Evolutionary conservation across 2,888 invertebrate species (phyloP), one percentile per base, ranked within the genome.

Genomic region (Heliconius hortense): DNA sequence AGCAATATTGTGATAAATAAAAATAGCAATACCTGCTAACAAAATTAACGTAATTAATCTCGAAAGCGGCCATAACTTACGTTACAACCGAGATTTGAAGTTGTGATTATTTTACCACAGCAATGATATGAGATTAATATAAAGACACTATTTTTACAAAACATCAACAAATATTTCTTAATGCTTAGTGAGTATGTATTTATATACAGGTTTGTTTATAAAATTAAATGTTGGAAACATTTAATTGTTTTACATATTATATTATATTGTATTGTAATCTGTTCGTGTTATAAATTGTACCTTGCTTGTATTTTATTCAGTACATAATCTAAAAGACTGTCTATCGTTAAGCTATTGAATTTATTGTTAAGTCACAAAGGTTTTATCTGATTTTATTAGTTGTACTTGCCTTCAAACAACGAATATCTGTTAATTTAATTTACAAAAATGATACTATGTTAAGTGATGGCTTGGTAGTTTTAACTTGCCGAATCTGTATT

Each of bases 281-380:
- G 79, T 78, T 82, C 67, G 76, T 79, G 80, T 82, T 80, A 82
- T 81, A 80, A 76, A 80, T 77, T 78, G 82, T 82, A 87, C 85
- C 81, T 86, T 86, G 82, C 83, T 85, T 85, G 82, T 85, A 84
- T 85, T 80, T 81, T 81, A 79, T 79, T 82, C 80, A 82, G 88
- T 88, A 87, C 86, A 88, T 89, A 87, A 88, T 90, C 88, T 90
- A 91, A 91, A 93, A 94, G 93, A 94, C 93, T 94, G 93, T 92
- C 92, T 93, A 93, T 89, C 90, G 83, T 85, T 92, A 93, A 92
- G 92, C 89, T 90, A 91, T 88, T 89, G 86, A 90, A 90, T 89
- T 89, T 90, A 91, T 90, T 87, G 81, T 88, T 92, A 92, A 91
- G 93, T 93, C 93, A 93, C 93, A 94, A 94, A 94, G 89, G 87